phyloP scores from a whole-genome alignment of 2,113 vertebrate species.

The Chinchilla lanigera region DNA sequence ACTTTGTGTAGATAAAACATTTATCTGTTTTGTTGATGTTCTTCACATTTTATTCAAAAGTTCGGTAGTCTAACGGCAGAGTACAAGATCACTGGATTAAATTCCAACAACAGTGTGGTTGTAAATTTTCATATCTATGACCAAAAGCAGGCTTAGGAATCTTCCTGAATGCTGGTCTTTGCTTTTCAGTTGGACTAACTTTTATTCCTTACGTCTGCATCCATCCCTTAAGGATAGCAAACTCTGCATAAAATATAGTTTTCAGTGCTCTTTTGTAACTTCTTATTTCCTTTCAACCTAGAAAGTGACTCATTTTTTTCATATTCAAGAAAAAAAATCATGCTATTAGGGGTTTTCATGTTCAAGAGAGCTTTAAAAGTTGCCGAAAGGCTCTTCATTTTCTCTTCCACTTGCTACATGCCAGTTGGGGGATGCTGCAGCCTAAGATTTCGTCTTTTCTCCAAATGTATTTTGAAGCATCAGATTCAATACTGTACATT shows the following conservation, averaged over 20 bases:
- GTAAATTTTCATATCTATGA: not conserved
- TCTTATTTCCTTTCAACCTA: conserved; percentile 34
- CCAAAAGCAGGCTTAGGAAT: not conserved
- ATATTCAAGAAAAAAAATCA: conserved; percentile 45
- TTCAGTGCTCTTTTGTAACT: not conserved
- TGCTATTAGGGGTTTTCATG: conserved; percentile 25
- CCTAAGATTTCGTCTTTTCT: conserved; percentile 5
- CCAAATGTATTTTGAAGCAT: conserved; percentile 22
- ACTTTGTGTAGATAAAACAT: not conserved
- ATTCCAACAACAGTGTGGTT: not conserved
- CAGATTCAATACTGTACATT: not conserved
- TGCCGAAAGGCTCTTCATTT: conserved; percentile 37
- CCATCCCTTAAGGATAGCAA: not conserved
- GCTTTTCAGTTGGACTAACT: conserved; percentile 44
- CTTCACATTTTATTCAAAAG: not conserved
- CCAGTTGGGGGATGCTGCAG: not conserved
- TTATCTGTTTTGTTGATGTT: conserved; percentile 16
- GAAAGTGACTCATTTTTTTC: conserved; percentile 14
- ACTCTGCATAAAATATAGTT: conserved; percentile 45
- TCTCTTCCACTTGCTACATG: not conserved
- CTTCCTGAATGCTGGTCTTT: not conserved
- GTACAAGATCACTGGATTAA: not conserved
- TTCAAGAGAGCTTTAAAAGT: conserved; percentile 29
- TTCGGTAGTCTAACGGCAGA: not conserved
- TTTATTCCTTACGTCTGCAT: conserved; percentile 52